phyloP scores from a whole-genome alignment of 2,797 vertebrate species.

The Anguilla pacifica region DNA sequence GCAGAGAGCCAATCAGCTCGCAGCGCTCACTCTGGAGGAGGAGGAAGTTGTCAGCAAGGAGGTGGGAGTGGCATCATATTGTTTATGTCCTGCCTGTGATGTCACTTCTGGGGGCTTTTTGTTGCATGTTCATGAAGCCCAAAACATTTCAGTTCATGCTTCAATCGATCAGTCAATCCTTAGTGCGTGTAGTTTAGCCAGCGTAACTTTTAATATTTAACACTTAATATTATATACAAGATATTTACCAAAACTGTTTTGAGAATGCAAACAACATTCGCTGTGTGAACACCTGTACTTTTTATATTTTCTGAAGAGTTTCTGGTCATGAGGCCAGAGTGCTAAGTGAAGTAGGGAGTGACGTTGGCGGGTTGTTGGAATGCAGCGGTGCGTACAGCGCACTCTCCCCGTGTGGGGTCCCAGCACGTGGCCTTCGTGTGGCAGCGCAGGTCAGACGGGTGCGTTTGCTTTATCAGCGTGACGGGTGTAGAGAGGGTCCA shows the following conservation, averaged over 20 bases:
- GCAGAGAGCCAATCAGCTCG: slow-evolving; percentile 93
- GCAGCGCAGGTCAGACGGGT: no score
- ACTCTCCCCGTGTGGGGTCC: no score
- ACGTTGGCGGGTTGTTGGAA: no score
- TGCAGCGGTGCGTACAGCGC: no score
- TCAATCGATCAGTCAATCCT: no score
- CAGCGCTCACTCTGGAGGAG: slow-evolving; percentile 92
- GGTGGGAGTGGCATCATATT: slow-evolving; percentile 61
- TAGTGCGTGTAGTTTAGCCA: not conserved
- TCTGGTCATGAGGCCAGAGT: not conserved
- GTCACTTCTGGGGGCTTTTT: not conserved
- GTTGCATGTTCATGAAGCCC: not conserved
- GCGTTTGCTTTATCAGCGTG: not conserved
- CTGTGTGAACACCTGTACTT: not conserved
- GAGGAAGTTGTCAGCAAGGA: slow-evolving; percentile 88
- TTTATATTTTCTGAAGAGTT: not conserved
- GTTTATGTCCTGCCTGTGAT: not conserved
- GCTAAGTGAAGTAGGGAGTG: no score
- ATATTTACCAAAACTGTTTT: not conserved
- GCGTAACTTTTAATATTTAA: not conserved
- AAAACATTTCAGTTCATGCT: not conserved
- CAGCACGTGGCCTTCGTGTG: no score
- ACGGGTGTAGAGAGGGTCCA: not conserved
- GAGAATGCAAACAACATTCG: not conserved
- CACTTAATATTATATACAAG: not conserved